Conservation (phyloP, 2,888 invertebrate genomes). For the Acleris holmiana region DNA sequence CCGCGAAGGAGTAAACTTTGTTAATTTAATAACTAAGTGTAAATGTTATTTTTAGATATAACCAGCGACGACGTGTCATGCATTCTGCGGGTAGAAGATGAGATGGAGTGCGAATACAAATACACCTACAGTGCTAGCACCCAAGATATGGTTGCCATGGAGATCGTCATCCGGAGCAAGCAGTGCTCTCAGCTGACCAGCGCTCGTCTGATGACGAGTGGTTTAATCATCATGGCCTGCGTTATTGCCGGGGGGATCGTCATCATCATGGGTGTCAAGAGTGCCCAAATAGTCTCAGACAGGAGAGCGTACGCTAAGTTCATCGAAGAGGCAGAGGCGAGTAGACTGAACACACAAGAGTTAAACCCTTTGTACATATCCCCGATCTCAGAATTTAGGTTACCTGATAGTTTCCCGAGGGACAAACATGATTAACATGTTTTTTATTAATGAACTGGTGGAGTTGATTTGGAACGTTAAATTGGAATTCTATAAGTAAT, state of each 20-base stretch:
- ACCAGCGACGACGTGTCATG: constrained; percentile 58
- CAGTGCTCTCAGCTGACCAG: constrained; percentile 67
- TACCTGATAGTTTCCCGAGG: constrained; percentile 80
- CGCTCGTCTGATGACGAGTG: constrained; percentile 65
- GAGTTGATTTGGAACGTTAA: too few relatives aligned
- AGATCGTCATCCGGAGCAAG: constrained; percentile 65
- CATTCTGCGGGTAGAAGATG: constrained; percentile 61
- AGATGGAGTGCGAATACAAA: constrained; percentile 68
- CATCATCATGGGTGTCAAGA: constrained; percentile 68
- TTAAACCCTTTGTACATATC: constrained; percentile 87
- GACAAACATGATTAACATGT: constrained; percentile 65
- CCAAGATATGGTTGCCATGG: constrained; percentile 60
- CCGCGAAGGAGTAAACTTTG: too few relatives aligned
- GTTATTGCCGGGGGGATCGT: constrained; percentile 78
- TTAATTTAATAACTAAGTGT: too few relatives aligned
- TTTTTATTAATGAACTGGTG: constrained; percentile 1
- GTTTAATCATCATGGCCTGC: constrained; percentile 67
- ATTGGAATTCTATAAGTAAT: too few relatives aligned
- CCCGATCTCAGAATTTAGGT: constrained; percentile 82
- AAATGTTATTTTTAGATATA: constrained; percentile 51
- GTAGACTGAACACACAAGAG: constrained; percentile 67
- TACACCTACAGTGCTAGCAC: constrained; percentile 67
- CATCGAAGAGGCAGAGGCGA: constrained; percentile 69
- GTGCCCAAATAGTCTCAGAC: constrained; percentile 75
- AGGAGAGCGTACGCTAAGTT: constrained; percentile 83